Base-by-base conservation (phyloP, 2,797 vertebrate species). In the Pantherophis alleghaniensis region DNA sequence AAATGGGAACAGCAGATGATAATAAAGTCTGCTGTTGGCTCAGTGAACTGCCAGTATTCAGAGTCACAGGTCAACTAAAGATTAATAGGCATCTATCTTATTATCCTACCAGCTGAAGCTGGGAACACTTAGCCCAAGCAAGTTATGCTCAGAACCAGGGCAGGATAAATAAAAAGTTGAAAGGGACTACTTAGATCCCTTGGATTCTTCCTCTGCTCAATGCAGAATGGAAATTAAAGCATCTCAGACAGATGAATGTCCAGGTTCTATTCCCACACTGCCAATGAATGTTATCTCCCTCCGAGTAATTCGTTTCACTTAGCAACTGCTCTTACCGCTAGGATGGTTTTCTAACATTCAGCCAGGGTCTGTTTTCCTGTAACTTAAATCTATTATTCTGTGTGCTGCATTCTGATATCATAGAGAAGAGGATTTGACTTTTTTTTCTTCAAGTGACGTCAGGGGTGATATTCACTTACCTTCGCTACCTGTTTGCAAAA, bases 11-110 rank as follows among this genome's bases (percentile, higher is more conserved):
- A 86, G 51, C 57, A 86, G 28, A 56, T 90, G n/a, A 92, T 90
- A 66, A 90, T 86, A 86, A 86, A 55, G 24, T 57, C 92, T 90
- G 59, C n/a, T 90, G 47, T 55, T 90, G n/a, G 83, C n/a, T 56
- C 26, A 60, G 55, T 66, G 53, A 86, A 32, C 32, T 87, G 92
- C 26, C 88, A 90, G 32, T 57, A 61, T 37, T 32, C 89, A 90
- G 74, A 53, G n/a, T 57, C 59, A 47, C 51, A 26, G 79, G 13
- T 24, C 59, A 92, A 20, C 16, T 66, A 87, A 55, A 66, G n/a
- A 63, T n/a, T 61, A 63, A 61, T 18, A 47, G 37, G 32, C 55
- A 32, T 60, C 20, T 51, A 16, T 89, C 53, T 88, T 59, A 60
- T 22, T 47, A 61, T 90, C 86, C 69, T 60, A 61, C n/a, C 69